Percentiles rank a stretch among this genome's conserved stretches.
Evolutionary conservation across 2,888 invertebrate species (phyloP).

Genomic region (Erannis defoliaria): DNA sequence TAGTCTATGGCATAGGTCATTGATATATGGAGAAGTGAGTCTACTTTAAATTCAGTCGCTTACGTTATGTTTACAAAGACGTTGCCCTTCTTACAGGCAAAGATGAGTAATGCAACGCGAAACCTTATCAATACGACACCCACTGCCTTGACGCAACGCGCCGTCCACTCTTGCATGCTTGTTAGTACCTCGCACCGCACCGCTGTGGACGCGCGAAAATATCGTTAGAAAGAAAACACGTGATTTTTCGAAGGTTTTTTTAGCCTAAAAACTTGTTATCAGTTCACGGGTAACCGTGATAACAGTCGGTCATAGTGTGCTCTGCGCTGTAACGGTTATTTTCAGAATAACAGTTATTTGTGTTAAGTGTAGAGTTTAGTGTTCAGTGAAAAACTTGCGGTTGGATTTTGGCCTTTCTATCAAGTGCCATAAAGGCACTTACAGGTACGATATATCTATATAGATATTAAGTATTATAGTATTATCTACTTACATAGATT

Average conservation of each 20-base stretch:
- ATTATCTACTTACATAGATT: too few species aligned
- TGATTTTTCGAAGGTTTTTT: conserved; percentile 40
- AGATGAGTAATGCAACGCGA: conserved; percentile 41
- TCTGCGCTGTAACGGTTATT: conserved; percentile 28
- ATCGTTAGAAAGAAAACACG: conserved; percentile 49
- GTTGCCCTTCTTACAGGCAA: conserved; percentile 21
- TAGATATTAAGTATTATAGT: too few species aligned
- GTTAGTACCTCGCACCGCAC: conserved; percentile 48
- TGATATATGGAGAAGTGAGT: background rate
- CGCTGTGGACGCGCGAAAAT: conserved; percentile 53
- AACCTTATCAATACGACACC: conserved; percentile 47
- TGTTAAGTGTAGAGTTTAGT: conserved; percentile 31
- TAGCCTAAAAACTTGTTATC: conserved; percentile 43
- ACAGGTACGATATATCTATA: conserved; percentile 35
- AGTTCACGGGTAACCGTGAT: conserved; percentile 50
- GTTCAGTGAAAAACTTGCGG: conserved; percentile 18
- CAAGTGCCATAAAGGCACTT: conserved; percentile 46
- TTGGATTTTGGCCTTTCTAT: conserved; percentile 26
- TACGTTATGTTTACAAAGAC: conserved; percentile 27
- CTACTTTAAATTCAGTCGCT: conserved; percentile 6
- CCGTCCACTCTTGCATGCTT: conserved; percentile 43
- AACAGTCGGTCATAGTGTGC: conserved; percentile 31
- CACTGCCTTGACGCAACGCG: conserved; percentile 55
- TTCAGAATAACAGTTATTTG: conserved; percentile 21
- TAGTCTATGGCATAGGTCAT: conserved; percentile 9